Evolutionary conservation across 2,888 invertebrate species (phyloP), one percentile per base, ranked within the genome.

Genomic region (Scrobipalpa costella): DNA sequence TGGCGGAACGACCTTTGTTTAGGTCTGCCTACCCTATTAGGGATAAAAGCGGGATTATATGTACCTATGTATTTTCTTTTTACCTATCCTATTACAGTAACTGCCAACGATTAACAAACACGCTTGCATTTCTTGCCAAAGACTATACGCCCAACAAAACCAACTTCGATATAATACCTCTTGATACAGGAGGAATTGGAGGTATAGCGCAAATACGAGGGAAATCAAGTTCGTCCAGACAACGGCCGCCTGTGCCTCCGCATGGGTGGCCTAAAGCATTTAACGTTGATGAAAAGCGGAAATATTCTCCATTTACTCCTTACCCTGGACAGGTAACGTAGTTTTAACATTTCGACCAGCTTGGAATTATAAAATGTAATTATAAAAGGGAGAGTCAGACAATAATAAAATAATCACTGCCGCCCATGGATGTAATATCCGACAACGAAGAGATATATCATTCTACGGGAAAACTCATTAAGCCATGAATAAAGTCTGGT

Each of bases 271-370:
- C 3, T n/a, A 44, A 44, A 44, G 44, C 15, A 6, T 44, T 15
- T 15, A 44, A 15, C n/a, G 44, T 44, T 3, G 44, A 44, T 44
- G 44, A 44, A 15, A 44, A 44, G 5, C 44, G 15, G 15, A 44
- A 44, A 44, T 44, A 44, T 15, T 44, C 44, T 44, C 44, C 44
- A 6, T 15, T 15, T 44, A 15, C 44, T 44, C 44, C 44, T 3
- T 44, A 44, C n/a, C 44, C 44, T 44, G 44, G 44, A 44, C 44
- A 44, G 44, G 44, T 44, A 44, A 44, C 15, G 6, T n/a, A n/a
- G 15, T 27, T 27, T 27, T 27, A 27, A 27, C 5, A 27, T 27
- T 3, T 27, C 27, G 5, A 27, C 27, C 27, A 3, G 5, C 27
- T 27, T 27, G 27, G 5, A 27, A 27, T 27, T 27, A 27, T 27